These are phyloP conservation scores for Sicus ferrugineus DNA, from an alignment of 2,888 invertebrate genomes.

Conservation along the genomic window DNA sequence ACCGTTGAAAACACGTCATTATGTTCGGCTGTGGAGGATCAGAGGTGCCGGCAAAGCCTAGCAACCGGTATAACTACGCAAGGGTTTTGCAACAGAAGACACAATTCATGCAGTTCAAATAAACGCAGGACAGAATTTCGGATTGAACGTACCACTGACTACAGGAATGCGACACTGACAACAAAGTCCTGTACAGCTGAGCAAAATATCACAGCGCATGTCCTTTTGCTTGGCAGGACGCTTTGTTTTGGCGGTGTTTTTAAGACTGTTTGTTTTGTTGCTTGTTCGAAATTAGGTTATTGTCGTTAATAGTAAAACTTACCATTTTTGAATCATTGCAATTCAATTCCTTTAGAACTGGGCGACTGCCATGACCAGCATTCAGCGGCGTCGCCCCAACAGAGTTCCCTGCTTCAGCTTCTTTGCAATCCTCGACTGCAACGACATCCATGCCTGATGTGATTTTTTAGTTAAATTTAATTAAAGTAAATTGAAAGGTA, in stretches of 20 bases:
- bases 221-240: not conserved
- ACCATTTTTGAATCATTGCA: slow-evolving; percentile 52
- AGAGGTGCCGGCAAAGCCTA: not conserved
- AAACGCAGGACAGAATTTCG: not conserved
- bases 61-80: not conserved
- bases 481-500: not conserved
- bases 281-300: too few species aligned
- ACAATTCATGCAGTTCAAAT: not conserved
- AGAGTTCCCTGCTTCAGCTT: slow-evolving; percentile 20
- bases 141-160: not conserved
- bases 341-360: slow-evolving; percentile 50
- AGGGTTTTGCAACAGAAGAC: not conserved
- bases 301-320: slow-evolving; percentile 34
- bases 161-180: not conserved
- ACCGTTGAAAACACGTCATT: too few species aligned
- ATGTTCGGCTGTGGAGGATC: not conserved
- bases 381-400: slow-evolving; percentile 12
- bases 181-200: not conserved
- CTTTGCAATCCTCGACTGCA: slow-evolving; percentile 36
- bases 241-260: slow-evolving; percentile 13
- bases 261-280: not conserved
- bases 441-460: slow-evolving; percentile 35
- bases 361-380: slow-evolving; percentile 34
- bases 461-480: not conserved
- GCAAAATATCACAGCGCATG: slow-evolving; percentile 9